A percentile compares a stretch with the other conserved stretches of the same genome.
Evolutionary conservation across 2,113 vertebrate genomes (phyloP).

Genomic region (Arvicanthis niloticus): DNA sequence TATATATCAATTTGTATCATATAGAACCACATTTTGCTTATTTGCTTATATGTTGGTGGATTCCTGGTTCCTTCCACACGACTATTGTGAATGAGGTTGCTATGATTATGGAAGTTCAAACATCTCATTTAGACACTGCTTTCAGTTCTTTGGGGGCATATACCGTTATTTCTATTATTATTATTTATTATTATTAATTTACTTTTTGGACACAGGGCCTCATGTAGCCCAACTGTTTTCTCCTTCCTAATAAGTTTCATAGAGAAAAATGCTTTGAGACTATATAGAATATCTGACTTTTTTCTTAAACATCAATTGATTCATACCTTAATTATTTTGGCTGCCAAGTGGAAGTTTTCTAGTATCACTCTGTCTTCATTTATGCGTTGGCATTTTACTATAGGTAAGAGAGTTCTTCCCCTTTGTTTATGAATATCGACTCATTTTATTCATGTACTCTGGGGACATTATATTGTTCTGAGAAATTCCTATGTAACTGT

Average conservation of each 20-base stretch:
- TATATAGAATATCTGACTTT: not conserved
- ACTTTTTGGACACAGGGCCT: not conserved
- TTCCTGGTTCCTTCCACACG: not conserved
- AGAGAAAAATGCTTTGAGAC: not conserved
- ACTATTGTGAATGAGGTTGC: not conserved
- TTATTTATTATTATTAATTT: not conserved
- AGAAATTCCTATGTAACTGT: not conserved
- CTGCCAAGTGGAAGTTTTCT: conserved; percentile 21
- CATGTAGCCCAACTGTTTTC: not conserved
- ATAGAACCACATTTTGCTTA: not conserved
- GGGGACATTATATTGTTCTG: not conserved
- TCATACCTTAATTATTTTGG: not conserved
- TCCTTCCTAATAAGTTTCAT: not conserved
- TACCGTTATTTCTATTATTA: not conserved
- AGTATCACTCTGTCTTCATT: not conserved
- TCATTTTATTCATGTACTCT: not conserved
- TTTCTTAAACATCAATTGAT: not conserved
- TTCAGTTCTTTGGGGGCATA: not conserved
- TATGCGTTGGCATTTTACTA: not conserved
- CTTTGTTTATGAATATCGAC: not conserved
- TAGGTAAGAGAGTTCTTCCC: not conserved
- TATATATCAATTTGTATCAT: not conserved
- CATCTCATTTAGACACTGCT: not conserved
- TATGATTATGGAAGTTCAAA: not conserved
- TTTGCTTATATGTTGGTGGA: not conserved